Conservation (phyloP, 2,888 invertebrate species). For the Brachycybe producta region DNA sequence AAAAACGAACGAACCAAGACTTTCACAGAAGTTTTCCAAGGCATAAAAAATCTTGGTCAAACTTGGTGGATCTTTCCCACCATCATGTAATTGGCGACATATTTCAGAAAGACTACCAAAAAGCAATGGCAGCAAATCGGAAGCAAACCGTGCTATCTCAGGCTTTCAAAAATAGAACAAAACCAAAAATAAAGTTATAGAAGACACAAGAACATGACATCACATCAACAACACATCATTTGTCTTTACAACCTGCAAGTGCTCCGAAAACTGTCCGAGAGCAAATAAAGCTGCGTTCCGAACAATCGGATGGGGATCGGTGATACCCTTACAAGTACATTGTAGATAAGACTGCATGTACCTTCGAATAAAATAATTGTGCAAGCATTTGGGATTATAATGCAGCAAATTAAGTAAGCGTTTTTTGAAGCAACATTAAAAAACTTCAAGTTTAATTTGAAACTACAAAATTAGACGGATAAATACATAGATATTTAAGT, state of each 20-base stretch:
- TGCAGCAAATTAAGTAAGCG: too few species aligned
- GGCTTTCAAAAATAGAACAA: slow-evolving; percentile 40
- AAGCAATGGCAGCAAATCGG: slow-evolving; percentile 54
- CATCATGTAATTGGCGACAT: slow-evolving; percentile 31
- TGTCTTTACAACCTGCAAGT: slow-evolving; percentile 44
- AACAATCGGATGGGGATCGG: slow-evolving; percentile 48
- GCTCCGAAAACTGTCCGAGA: slow-evolving; percentile 65
- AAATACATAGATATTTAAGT: too few species aligned
- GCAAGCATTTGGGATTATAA: too few species aligned
- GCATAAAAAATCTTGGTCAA: slow-evolving; percentile 64
- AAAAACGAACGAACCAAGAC: slow-evolving; percentile 37
- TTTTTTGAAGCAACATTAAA: too few species aligned
- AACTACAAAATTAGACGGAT: too few species aligned
- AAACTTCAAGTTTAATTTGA: too few species aligned
- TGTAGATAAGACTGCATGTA: slow-evolving; percentile 52
- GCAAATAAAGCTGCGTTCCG: slow-evolving; percentile 64
- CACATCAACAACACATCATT: neutral
- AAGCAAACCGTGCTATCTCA: slow-evolving; percentile 57
- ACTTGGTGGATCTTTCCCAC: slow-evolving; percentile 41
- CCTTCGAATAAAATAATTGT: slow-evolving; percentile 27
- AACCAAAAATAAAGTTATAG: slow-evolving; percentile 9
- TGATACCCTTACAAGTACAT: slow-evolving; percentile 55
- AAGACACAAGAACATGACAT: slow-evolving; percentile 1
- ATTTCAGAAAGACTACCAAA: slow-evolving; percentile 36
- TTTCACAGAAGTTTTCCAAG: slow-evolving; percentile 63